Evolutionary conservation across 2,888 invertebrate species (phyloP).

Genomic region (Amiota communis): DNA sequence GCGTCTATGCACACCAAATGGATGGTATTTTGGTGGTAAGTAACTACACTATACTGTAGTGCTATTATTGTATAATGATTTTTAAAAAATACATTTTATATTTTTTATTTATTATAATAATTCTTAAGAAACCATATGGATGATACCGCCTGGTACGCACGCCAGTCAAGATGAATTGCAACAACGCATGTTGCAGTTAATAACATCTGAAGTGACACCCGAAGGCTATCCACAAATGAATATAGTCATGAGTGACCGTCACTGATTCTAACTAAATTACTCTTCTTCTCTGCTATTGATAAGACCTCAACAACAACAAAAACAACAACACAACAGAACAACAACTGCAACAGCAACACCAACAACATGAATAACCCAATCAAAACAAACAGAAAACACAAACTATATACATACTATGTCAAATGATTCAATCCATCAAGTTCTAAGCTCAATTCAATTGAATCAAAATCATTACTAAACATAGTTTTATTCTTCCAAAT

Average conservation of each 20-base stretch:
- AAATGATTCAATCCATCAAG: too few relatives aligned
- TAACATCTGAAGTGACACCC: constrained; percentile 67
- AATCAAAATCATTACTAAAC: too few relatives aligned
- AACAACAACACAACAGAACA: too few relatives aligned
- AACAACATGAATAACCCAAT: not conserved
- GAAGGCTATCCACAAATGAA: constrained; percentile 72
- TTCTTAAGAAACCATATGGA: constrained; percentile 75
- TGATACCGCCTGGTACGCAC: constrained; percentile 69
- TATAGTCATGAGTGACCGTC: constrained; percentile 68
- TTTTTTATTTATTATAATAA: not conserved
- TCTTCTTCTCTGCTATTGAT: not conserved
- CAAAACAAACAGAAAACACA: not conserved
- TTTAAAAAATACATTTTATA: too few relatives aligned
- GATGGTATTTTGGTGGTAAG: constrained; percentile 93
- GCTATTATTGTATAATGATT: too few relatives aligned
- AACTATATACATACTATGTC: not conserved
- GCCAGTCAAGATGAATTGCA: constrained; percentile 69
- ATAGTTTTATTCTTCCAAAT: too few relatives aligned
- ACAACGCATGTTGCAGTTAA: constrained; percentile 72
- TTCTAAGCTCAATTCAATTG: too few relatives aligned
- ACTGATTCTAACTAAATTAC: not conserved
- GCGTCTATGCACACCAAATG: constrained; percentile 89
- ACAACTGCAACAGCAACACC: not conserved
- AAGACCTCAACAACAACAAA: not conserved
- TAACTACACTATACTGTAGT: not conserved